Conservation (phyloP, 2,888 invertebrate genomes). For the Scaptomyza reducta region DNA sequence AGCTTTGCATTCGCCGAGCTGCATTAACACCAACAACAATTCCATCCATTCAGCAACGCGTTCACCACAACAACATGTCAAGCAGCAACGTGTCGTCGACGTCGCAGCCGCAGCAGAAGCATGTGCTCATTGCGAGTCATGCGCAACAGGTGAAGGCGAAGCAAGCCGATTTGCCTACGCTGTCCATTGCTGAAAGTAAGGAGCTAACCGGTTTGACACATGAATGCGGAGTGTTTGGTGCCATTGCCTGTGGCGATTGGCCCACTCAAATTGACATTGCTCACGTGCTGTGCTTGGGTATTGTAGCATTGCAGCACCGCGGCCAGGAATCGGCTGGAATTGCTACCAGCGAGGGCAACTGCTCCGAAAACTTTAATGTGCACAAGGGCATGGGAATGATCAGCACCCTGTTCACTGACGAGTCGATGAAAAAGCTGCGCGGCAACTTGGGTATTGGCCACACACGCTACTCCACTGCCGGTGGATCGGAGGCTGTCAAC, state of each 20-base stretch:
- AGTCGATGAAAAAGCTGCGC: conserved; percentile 92
- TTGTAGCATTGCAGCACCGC: conserved; percentile 97
- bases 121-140: conserved; percentile 53
- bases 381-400: conserved; percentile 99
- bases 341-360: conserved; percentile 95
- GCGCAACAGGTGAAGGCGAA: conserved; percentile 50
- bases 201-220: conserved; percentile 89
- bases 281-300: conserved; percentile 95
- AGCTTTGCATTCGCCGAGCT: conserved; percentile 25
- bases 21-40: conserved; percentile 1
- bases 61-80: conserved; percentile 40
- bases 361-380: conserved; percentile 91
- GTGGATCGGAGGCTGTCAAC: conserved; percentile 96
- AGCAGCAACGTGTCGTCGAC: conserved; percentile 51
- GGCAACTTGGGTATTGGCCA: conserved; percentile 98
- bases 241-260: conserved; percentile 95
- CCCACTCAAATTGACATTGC: conserved; percentile 95
- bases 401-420: conserved; percentile 95
- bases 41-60: conserved; percentile 15
- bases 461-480: conserved; percentile 98
- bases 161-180: conserved; percentile 31
- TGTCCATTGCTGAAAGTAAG: conserved; percentile 66
- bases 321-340: conserved; percentile 99
- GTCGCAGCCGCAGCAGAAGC: conserved; percentile 41
- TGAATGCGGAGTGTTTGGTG: conserved; percentile 98